Evolutionary conservation across 2,797 vertebrate genomes (phyloP).

Genomic region (Erpetoichthys calabaricus): DNA sequence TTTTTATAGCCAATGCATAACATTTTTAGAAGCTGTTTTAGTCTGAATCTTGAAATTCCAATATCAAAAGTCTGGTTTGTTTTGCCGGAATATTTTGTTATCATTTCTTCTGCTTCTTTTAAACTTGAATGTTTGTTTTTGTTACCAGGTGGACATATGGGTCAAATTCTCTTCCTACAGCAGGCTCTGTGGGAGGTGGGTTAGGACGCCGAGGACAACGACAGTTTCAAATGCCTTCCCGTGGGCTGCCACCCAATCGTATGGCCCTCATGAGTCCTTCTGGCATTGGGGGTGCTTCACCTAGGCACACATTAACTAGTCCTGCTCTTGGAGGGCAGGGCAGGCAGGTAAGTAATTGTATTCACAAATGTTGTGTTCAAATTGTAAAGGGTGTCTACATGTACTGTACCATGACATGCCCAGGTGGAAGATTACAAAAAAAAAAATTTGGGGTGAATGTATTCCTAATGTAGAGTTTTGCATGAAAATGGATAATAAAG

Average conservation of each 20-base stretch:
- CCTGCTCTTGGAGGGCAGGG: slow-evolving; percentile 66
- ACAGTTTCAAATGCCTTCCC: slow-evolving; percentile 74
- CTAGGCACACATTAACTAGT: slow-evolving; percentile 69
- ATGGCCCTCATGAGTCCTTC: slow-evolving; percentile 69
- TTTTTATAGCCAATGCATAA: too few species aligned
- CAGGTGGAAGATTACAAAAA: too few species aligned
- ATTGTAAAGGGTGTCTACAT: too few species aligned
- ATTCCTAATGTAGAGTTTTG: too few species aligned
- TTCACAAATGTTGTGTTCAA: too few species aligned
- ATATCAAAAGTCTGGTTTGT: too few species aligned
- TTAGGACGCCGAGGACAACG: slow-evolving; percentile 70
- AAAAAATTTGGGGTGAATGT: too few species aligned
- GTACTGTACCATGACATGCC: too few species aligned
- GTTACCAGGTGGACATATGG: slow-evolving; percentile 75
- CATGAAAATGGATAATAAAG: too few species aligned
- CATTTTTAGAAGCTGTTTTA: too few species aligned
- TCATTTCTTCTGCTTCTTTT: not conserved
- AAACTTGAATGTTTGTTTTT: slow-evolving; percentile 3
- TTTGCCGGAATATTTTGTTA: too few species aligned
- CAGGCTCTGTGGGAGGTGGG: slow-evolving; percentile 84
- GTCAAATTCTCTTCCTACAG: slow-evolving; percentile 92
- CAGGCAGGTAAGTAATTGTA: slow-evolving; percentile 61
- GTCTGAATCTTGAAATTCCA: too few species aligned
- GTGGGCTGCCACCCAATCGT: slow-evolving; percentile 62
- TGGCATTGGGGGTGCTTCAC: slow-evolving; percentile 65